These are phyloP conservation scores for Nesogale talazaci DNA, from an alignment of 2,113 vertebrate genomes.

Conservation along the genomic window DNA sequence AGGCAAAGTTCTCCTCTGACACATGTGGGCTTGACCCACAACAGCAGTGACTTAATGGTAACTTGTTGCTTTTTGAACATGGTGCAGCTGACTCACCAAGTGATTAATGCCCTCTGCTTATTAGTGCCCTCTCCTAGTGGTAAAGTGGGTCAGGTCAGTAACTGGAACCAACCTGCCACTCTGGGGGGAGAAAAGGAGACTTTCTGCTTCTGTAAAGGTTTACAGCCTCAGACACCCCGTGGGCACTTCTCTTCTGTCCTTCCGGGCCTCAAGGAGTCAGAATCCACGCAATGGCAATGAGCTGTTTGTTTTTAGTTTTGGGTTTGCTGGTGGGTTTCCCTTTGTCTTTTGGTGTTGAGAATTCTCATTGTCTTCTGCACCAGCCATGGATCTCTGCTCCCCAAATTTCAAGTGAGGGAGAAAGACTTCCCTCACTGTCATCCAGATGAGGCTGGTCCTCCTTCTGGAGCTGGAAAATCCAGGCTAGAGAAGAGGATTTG, in stretches of 20 bases:
- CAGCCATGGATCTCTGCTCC: not conserved
- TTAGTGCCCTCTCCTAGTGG: no score
- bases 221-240: no score
- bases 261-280: no score
- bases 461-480: not conserved
- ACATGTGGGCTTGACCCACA: not conserved
- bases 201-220: no score
- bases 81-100: not conserved
- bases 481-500: not conserved
- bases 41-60: not conserved
- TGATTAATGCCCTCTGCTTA: no score
- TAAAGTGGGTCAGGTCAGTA: no score
- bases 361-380: not conserved
- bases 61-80: not conserved
- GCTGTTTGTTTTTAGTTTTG: no score
- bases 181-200: no score
- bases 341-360: not conserved
- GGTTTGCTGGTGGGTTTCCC: not conserved
- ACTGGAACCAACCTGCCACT: no score
- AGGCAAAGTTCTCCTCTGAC: not conserved
- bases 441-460: not conserved
- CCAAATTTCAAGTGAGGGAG: not conserved
- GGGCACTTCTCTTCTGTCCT: no score
- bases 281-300: no score
- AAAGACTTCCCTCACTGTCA: not conserved